Conservation (phyloP, 2,888 invertebrate species). For the Dioctria linearis region DNA sequence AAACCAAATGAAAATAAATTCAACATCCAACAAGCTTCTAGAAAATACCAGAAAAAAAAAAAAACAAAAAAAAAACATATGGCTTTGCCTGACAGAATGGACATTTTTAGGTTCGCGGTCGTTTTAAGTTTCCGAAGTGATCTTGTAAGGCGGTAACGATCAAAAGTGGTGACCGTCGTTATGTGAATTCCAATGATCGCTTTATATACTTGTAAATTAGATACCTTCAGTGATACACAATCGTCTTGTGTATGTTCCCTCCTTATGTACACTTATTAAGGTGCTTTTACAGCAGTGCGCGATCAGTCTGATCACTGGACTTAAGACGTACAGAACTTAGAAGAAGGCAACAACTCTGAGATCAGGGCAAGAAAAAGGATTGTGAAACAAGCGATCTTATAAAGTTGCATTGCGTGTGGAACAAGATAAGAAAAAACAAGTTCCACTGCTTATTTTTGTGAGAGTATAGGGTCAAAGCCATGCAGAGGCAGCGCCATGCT, state of each 20-base stretch:
- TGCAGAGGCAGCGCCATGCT: constrained; percentile 34
- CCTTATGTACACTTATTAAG: constrained; percentile 29
- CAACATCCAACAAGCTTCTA: constrained; percentile 27
- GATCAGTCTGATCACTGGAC: constrained; percentile 1
- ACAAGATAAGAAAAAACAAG: constrained; percentile 35
- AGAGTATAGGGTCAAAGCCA: background rate
- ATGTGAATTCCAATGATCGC: constrained; percentile 43
- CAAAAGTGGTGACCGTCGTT: constrained; percentile 30
- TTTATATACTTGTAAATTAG: constrained; percentile 51
- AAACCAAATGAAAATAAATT: constrained; percentile 40
- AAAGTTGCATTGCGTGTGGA: constrained; percentile 20
- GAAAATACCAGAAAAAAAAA: constrained; percentile 38
- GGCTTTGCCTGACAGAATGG: constrained; percentile 19
- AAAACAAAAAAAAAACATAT: constrained; percentile 19
- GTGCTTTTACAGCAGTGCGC: constrained; percentile 17
- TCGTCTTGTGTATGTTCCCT: constrained; percentile 2
- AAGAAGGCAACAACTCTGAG: background rate
- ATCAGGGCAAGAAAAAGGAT: constrained; percentile 3
- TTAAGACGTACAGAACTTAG: background rate
- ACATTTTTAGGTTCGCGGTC: constrained; percentile 33
- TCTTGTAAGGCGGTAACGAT: constrained; percentile 39
- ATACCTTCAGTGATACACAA: constrained; percentile 30
- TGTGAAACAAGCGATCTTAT: background rate
- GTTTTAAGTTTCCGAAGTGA: constrained; percentile 25
- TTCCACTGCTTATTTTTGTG: constrained; percentile 6